Base-by-base conservation (phyloP, 2,113 vertebrate genomes). In the Procapra przewalskii region DNA sequence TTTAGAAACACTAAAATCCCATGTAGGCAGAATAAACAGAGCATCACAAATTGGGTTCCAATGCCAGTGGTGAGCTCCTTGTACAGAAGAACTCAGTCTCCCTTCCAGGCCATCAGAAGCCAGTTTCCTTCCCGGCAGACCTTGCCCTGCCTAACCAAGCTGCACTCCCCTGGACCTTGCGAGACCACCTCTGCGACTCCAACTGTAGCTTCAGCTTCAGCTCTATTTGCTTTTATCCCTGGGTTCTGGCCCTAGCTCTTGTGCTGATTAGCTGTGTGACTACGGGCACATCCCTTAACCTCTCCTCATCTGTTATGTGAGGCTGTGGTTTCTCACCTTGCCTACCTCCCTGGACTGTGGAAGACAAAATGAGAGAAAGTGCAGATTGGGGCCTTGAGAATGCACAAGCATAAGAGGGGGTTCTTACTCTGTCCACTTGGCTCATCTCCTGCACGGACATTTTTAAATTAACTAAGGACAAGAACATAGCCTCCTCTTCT, bases 91-190 rank as follows among this genome's bases (percentile, higher is more conserved):
- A 19, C 29, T 55, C 55, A 14, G 19, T 88, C 21, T 67, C 88
- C 40, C 45, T 97, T 98, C 55, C 29, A 33, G 71, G 52, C 55
- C 52, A 75, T 77, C 87, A 89, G 89, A 87, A 90, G 60, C 55
- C 83, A 97, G 17, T 97, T 97, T 96, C 55, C 50, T 97, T n/a
- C 71, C 67, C 8, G 0, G 91, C n/a, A 86, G 90, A 88, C 12
- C 54, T 88, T 84, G n/a, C 1, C 31, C 60, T 40, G 48, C 60
- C 88, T 92, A 75, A 29, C 25, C 80, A 77, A 54, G 54, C 15
- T 77, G 55, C 29, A 62, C 8, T 77, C 7, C n/a, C 60, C 16
- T 83, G 31, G 43, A 50, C 81, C 48, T 67, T 82, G 48, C 0
- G 31, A 91, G 79, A 50, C 48, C 31, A 29, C 23, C 31, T 91